Base-by-base conservation (phyloP, 2,888 invertebrate genomes). In the Erebia palarica region DNA sequence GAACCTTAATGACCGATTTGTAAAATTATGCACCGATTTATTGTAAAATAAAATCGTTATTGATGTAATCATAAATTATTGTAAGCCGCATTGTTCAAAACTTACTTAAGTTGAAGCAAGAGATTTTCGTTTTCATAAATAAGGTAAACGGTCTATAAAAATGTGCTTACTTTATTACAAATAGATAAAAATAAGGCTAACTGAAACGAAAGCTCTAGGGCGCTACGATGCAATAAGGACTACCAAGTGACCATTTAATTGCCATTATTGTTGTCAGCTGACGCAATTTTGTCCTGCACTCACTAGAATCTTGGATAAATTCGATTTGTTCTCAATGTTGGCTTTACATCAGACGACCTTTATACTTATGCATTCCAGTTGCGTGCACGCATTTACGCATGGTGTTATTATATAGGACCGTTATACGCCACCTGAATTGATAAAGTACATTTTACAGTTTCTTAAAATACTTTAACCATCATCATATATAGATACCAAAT, bases 321-420 rank as follows among this genome's bases (percentile, higher is more conserved):
- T 69, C 71, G 71, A 71, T 72, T 68, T 70, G 70, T 74, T 70
- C 71, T 70, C 60, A 42, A 68, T 72, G 69, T 68, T 61, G 36
- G 36, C 58, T 75, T 61, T 71, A 18, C 65, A 36, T 63, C 51
- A 61, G 69, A 67, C 69, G 75, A 72, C 75, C 75, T 75, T 74
- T 69, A 70, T 57, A 65, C 65, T 69, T 71, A 70, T 64, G 65
- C 61, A 71, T 74, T 74, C 73, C 64, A 67, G 49, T 68, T 68
- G 71, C 61, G 69, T 69, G 60, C 60, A 60, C 67, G 44, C 60
- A 51, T 36, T 65, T 61, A 60, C 68, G 70, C 75, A 69, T 69
- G 58, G 9, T 71, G 66, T 64, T 69, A 67, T 66, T 51, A 14
- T 65, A 60, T 47, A 70, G 58, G 55, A 49, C 65, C 18, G 14